phyloP scores from a whole-genome alignment of 1,140 invertebrate species.

The Alviniconcha marisindica region DNA sequence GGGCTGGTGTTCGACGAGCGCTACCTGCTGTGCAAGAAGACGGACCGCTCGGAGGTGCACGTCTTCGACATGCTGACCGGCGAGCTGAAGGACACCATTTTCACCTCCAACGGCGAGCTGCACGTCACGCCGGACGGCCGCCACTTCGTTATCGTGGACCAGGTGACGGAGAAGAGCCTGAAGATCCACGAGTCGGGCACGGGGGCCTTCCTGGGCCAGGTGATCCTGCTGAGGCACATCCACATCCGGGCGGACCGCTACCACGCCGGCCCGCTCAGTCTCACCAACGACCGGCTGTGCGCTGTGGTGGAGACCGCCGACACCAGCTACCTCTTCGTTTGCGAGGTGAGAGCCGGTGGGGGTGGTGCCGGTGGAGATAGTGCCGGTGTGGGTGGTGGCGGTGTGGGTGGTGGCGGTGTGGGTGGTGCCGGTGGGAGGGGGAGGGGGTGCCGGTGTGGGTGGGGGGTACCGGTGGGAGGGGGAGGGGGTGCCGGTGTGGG shows the following conservation, averaged over 20 bases:
- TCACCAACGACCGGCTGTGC: conserved; percentile 67
- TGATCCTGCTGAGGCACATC: conserved; percentile 71
- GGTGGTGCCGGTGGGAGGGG: too few species aligned
- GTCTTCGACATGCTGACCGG: conserved; percentile 68
- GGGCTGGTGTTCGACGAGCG: conserved; percentile 55
- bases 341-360: conserved; percentile 53
- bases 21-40: conserved; percentile 61
- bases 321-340: conserved; percentile 70
- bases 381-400: background rate
- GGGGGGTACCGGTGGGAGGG: too few species aligned
- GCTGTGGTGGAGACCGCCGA: conserved; percentile 67
- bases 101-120: conserved; percentile 69
- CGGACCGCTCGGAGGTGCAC: conserved; percentile 58
- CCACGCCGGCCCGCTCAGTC: conserved; percentile 58
- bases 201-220: conserved; percentile 69
- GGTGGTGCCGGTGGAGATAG: too few species aligned
- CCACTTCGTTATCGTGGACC: conserved; percentile 70
- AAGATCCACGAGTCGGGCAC: conserved; percentile 70
- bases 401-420: background rate
- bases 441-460: background rate
- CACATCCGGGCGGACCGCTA: conserved; percentile 66
- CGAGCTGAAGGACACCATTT: conserved; percentile 57
- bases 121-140: conserved; percentile 67
- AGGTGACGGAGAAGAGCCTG: conserved; percentile 69
- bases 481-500: background rate